phyloP scores from a whole-genome alignment of 2,113 vertebrate genomes.

The Pituophis catenifer region DNA sequence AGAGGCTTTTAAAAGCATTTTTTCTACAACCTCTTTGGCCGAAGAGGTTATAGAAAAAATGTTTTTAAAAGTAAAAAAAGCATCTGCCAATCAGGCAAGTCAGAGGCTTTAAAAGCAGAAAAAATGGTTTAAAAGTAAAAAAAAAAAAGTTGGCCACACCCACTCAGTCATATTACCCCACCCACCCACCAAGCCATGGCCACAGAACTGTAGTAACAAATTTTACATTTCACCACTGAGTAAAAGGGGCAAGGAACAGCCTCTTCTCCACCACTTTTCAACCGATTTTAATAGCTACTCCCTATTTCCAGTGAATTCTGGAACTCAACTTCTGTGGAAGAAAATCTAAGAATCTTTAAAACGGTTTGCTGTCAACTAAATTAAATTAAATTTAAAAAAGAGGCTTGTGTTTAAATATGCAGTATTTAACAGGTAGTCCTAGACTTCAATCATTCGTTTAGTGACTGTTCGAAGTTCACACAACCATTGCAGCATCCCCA shows the following conservation, averaged over 20 bases:
- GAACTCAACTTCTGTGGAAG: neutral
- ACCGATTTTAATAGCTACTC: neutral
- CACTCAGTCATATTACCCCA: too few species aligned
- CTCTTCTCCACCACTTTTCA: neutral
- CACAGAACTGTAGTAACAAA: too few species aligned
- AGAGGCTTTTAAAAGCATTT: too few species aligned
- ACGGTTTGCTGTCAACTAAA: neutral
- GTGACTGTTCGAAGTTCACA: neutral
- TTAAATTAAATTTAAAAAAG: neutral
- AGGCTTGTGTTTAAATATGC: too few species aligned
- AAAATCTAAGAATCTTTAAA: neutral
- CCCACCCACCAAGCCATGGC: too few species aligned
- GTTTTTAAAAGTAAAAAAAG: too few species aligned
- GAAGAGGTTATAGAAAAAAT: too few species aligned
- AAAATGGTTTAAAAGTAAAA: too few species aligned
- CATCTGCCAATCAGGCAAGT: too few species aligned
- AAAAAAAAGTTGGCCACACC: too few species aligned
- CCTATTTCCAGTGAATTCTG: neutral
- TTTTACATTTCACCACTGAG: neutral
- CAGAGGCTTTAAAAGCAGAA: too few species aligned
- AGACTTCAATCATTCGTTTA: neutral
- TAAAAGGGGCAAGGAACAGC: neutral
- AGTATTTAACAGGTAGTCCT: neutral
- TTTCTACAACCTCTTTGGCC: too few species aligned
- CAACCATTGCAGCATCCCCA: neutral